A percentile compares a stretch with the other conserved stretches of the same genome.
These are phyloP conservation scores for Yasuhikotakia modesta DNA, from an alignment of 2,797 vertebrate species.

Conservation along the genomic window DNA sequence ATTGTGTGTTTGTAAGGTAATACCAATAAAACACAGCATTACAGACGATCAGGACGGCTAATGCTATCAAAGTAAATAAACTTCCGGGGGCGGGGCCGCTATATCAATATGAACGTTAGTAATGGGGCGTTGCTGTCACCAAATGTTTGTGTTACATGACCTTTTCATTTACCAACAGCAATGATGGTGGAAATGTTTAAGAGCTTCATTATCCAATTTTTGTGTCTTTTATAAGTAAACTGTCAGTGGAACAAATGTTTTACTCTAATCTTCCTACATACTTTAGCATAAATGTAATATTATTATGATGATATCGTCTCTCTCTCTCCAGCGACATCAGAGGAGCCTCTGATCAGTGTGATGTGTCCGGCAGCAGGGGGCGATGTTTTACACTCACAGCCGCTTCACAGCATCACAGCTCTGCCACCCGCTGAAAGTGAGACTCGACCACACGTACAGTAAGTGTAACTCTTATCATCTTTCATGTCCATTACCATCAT, in stretches of 20 bases:
- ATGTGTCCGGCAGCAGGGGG: conserved; percentile 26
- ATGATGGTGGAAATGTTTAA: background rate
- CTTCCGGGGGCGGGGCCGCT: too few species aligned
- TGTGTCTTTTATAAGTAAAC: background rate
- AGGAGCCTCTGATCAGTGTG: conserved; percentile 1
- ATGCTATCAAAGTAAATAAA: too few species aligned
- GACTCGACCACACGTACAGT: conserved; percentile 46
- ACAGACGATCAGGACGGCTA: too few species aligned
- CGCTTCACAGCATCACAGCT: conserved; percentile 13
- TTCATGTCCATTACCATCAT: conserved; percentile 29
- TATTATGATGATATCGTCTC: too few species aligned
- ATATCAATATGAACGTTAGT: too few species aligned
- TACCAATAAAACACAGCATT: background rate
- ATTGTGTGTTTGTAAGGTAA: background rate
- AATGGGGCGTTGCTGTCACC: too few species aligned
- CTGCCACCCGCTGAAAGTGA: conserved; percentile 43
- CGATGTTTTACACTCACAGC: conserved; percentile 13
- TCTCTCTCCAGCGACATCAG: conserved; percentile 31
- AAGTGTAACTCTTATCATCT: conserved; percentile 51
- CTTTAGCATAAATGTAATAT: too few species aligned
- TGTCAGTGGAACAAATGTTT: too few species aligned
- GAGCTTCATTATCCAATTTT: background rate
- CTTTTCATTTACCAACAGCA: too few species aligned
- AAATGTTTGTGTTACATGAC: too few species aligned
- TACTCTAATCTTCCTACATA: too few species aligned